These are phyloP conservation scores for Virgularia gustaviana DNA, from an alignment of 92 coral and sea anemone genomes.

Conservation along the genomic window DNA sequence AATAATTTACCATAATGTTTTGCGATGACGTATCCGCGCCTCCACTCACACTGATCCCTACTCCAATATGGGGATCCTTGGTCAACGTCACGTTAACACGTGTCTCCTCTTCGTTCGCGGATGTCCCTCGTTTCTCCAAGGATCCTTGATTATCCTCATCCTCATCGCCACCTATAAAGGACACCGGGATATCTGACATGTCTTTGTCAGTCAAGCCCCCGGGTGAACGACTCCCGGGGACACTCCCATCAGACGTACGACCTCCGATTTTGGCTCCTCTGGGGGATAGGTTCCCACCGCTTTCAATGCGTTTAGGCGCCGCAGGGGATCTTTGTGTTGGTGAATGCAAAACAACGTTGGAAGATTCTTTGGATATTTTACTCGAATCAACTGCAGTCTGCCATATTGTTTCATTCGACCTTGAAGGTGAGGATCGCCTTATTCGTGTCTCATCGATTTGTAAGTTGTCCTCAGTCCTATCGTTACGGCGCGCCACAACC, in stretches of 20 bases:
- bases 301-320: too few relatives aligned
- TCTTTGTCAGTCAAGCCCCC: neutral
- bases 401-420: slow-evolving; percentile 24
- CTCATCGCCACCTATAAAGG: slow-evolving; percentile 36
- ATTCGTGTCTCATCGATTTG: slow-evolving; percentile 18
- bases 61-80: slow-evolving; percentile 62
- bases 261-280: neutral
- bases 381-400: slow-evolving; percentile 24
- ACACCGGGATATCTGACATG: slow-evolving; percentile 29
- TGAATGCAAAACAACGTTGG: slow-evolving; percentile 11
- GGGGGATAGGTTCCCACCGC: too few relatives aligned
- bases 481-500: slow-evolving; percentile 80
- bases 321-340: slow-evolving; percentile 20
- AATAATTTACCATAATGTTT: slow-evolving; percentile 62
- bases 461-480: slow-evolving; percentile 37
- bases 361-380: slow-evolving; percentile 23
- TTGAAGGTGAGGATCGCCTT: slow-evolving; percentile 16
- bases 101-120: slow-evolving; percentile 49
- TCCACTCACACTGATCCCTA: slow-evolving; percentile 73
- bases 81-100: slow-evolving; percentile 74
- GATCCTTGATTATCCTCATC: neutral
- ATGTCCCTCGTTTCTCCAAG: slow-evolving; percentile 4
- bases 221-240: neutral
- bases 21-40: slow-evolving; percentile 64
- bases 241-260: neutral